Evolutionary conservation across 2,888 invertebrate species (phyloP), one percentile per base, ranked within the genome.

Genomic region (Andrena bicolor): DNA sequence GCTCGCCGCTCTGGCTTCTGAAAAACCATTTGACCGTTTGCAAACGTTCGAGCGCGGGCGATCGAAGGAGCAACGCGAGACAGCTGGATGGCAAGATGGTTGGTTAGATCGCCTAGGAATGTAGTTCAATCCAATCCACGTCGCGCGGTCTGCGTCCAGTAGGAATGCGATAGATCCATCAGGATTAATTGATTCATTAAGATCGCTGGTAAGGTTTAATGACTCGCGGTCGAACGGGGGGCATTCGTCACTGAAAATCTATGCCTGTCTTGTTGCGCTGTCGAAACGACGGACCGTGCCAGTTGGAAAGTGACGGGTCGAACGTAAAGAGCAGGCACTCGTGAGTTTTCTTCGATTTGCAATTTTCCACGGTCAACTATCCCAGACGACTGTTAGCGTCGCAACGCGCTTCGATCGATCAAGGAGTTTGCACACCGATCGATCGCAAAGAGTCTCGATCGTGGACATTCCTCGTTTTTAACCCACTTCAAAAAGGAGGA

Each of bases 151-250:
- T 35, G 66, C 76, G 30, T 81, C 66, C 69, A 41, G 60, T 6
- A 70, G 77, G 82, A 82, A 82, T 76, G 82, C 82, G 53, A 82
- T 74, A 66, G 77, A 83, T 82, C 78, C 71, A 82, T 83, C 73
- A 63, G 65, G 76, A 76, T 84, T 86, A 86, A 86, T 86, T 84
- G 86, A 79, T 86, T 84, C 82, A 75, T 86, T 86, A 82, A 80
- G 77, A 74, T 70, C 68, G 10, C 70, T 74, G 20, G 77, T 20
- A 41, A 74, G 53, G 74, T 69, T 82, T 83, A 83, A 83, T n/a
- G 73, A 66, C 77, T 77, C 68, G 82, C 41, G 41, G 61, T 51
- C 63, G 72, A 53, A 51, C 56, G 48, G 28, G 32, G 23, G 30
- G 56, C 49, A 7, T 28, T 49, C 48, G 48, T 61, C 51, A n/a